phyloP scores from a whole-genome alignment of 2,888 invertebrate species.

The Aleiodes alternator region DNA sequence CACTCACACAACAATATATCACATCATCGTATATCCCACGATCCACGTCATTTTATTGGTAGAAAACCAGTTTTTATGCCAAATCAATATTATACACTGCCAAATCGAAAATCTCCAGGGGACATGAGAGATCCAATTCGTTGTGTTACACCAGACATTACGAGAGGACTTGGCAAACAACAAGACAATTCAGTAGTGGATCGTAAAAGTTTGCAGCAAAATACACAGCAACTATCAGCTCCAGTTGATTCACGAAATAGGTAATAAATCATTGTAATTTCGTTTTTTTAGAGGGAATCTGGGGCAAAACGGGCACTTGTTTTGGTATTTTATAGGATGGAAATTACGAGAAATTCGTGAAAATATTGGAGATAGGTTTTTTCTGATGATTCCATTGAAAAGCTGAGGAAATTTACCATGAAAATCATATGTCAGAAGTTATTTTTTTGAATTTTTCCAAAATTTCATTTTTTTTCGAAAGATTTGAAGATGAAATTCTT shows the following conservation, averaged over 20 bases:
- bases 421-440: no score
- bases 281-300: no score
- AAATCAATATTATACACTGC: slow-evolving; percentile 75
- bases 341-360: no score
- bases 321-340: no score
- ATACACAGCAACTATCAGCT: neutral
- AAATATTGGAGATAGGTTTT: no score
- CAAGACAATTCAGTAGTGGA: slow-evolving; percentile 23
- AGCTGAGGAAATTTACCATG: no score
- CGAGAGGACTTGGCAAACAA: slow-evolving; percentile 73
- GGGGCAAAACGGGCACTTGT: no score
- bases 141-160: slow-evolving; percentile 78
- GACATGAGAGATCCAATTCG: slow-evolving; percentile 74
- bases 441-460: no score
- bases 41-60: slow-evolving; percentile 13
- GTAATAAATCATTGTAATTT: slow-evolving; percentile 16
- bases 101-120: slow-evolving; percentile 74
- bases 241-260: slow-evolving; percentile 25
- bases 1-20: neutral
- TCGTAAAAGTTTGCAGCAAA: slow-evolving; percentile 12
- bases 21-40: slow-evolving; percentile 12
- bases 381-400: no score
- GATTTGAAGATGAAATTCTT: no score
- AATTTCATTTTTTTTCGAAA: no score
- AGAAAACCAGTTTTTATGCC: slow-evolving; percentile 13